Conservation (phyloP, 2,888 invertebrate genomes). For the Hypomecis atomaria region DNA sequence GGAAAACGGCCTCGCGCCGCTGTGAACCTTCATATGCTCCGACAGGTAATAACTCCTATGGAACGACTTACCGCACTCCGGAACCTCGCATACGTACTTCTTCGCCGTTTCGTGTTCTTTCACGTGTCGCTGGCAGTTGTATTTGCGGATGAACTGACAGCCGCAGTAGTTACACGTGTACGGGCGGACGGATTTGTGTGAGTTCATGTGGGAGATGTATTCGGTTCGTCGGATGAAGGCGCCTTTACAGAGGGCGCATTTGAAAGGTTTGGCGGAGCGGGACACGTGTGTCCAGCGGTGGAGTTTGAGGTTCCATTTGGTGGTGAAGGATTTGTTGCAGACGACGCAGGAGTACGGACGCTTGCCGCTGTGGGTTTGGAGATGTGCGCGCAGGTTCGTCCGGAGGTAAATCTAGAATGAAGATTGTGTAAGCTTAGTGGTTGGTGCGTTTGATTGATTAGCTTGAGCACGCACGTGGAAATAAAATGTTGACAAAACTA, state of each 20-base stretch:
- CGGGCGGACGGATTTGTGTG: constrained; percentile 92
- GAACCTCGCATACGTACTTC: constrained; percentile 89
- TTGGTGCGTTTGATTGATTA: no score
- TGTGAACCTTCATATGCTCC: constrained; percentile 94
- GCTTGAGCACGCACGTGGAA: no score
- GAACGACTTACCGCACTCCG: constrained; percentile 92
- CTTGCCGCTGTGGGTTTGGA: constrained; percentile 91
- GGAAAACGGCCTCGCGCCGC: constrained; percentile 91
- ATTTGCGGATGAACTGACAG: constrained; percentile 94
- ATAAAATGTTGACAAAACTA: no score
- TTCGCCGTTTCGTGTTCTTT: constrained; percentile 92
- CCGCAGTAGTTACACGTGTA: constrained; percentile 96
- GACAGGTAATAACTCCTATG: constrained; percentile 94
- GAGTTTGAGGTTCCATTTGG: constrained; percentile 95
- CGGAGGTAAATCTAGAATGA: constrained; percentile 87
- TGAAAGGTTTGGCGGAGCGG: constrained; percentile 92
- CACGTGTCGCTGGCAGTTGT: constrained; percentile 94
- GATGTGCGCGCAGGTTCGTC: constrained; percentile 91
- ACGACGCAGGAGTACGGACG: constrained; percentile 92
- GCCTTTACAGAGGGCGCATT: constrained; percentile 92
- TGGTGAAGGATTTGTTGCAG: constrained; percentile 94
- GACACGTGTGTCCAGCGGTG: constrained; percentile 96
- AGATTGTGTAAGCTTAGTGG: no score
- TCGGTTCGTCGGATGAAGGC: constrained; percentile 93
- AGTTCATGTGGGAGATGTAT: constrained; percentile 93